Evolutionary conservation across 2,888 invertebrate genomes (phyloP).

Genomic region (Drosophila infuscata): DNA sequence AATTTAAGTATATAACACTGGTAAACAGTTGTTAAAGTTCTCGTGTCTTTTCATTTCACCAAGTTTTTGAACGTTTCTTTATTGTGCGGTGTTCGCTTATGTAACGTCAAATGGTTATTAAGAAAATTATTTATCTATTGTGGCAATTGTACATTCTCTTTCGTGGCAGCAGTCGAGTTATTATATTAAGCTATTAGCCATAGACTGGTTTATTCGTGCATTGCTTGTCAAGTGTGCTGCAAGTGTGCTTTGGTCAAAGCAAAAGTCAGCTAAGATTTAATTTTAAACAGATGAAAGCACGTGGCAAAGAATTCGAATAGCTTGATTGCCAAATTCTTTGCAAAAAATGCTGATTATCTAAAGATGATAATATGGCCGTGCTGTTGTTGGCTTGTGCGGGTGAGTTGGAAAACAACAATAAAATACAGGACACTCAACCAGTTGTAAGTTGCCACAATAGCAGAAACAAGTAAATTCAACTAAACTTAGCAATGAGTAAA

Average conservation of each 20-base stretch:
- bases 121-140: conserved; percentile 58
- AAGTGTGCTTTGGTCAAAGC: not conserved
- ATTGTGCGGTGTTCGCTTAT: conserved; percentile 22
- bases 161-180: conserved; percentile 29
- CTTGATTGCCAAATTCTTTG: conserved; percentile 46
- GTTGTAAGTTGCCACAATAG: conserved; percentile 42
- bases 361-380: conserved; percentile 38
- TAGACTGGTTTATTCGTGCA: conserved; percentile 15
- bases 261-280: not conserved
- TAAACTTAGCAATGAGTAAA: conserved; percentile 30
- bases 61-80: conserved; percentile 6
- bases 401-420: conserved; percentile 34
- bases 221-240: not conserved
- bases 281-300: conserved; percentile 1
- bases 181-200: conserved; percentile 20
- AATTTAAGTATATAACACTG: conserved; percentile 26
- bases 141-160: conserved; percentile 63
- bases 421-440: conserved; percentile 30
- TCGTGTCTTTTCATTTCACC: conserved; percentile 9
- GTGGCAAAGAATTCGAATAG: conserved; percentile 27
- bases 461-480: conserved; percentile 5
- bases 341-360: conserved; percentile 53
- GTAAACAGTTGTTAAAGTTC: conserved; percentile 53
- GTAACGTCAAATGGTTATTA: conserved; percentile 38
- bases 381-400: conserved; percentile 41